Evolutionary conservation across 2,888 invertebrate species (phyloP), one percentile per base, ranked within the genome.

Genomic region (Amaurobius ferox): DNA sequence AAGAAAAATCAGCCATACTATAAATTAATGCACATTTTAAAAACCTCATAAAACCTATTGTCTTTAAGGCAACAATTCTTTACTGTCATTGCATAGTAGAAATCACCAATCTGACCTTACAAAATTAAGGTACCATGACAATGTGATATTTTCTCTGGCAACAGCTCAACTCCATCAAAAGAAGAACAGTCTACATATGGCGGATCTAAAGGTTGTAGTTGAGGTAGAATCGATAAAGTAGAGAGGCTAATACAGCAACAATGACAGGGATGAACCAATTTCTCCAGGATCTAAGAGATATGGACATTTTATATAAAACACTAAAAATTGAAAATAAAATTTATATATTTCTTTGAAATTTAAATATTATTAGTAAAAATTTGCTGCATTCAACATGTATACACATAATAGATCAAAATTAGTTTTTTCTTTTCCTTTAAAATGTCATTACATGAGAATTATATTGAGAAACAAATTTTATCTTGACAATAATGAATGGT

Each of bases 211-310:
- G 55, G 5, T 64, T 32, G 30, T 71, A 72, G 30, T 81, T 30
- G 83, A 89, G 76, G 87, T 90, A 90, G 79, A 90, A 90, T 78
- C 91, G 90, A 89, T 90, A 91, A 74, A 90, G 88, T 80, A 91
- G 76, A 29, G 91, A 90, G 61, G 90, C 91, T 16, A 90, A 87
- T 9, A 90, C 87, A 29, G 91, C 91, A 71, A 91, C 86, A 44
- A 89, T 90, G 87, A 91, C 90, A 48, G 91, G 91, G 87, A 91
- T 88, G 71, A 91, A 72, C 91, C 91, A 91, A 29, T 90, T 89
- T 80, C 89, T 90, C 91, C 91, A 91, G 0, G 90, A 90, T 79
- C 90, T 91, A 13, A 39, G 30, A 64, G 0, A 30, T 7, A 11
- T 30, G 30, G 32, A 68, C 35, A 2, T 23, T 23, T 19, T 40